phyloP scores from a whole-genome alignment of 2,888 invertebrate genomes.

The Eupithecia tripunctaria region DNA sequence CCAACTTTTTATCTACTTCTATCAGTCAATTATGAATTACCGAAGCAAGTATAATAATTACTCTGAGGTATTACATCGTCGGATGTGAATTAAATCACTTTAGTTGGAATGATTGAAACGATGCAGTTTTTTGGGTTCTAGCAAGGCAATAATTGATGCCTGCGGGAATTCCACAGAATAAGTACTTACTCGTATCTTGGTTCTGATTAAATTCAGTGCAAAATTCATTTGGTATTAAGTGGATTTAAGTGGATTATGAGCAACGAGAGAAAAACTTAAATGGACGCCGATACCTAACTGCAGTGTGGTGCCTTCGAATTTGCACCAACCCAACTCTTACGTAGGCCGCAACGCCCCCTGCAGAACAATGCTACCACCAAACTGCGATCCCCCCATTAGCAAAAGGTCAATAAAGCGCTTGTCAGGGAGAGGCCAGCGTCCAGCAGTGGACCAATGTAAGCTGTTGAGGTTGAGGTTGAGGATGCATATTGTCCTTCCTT shows the following conservation, averaged over 20 bases:
- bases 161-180: neutral
- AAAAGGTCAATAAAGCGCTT: too few relatives aligned
- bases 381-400: too few relatives aligned
- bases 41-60: constrained; percentile 1
- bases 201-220: neutral
- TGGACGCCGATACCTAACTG: neutral
- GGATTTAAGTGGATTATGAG: constrained; percentile 5
- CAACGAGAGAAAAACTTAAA: neutral
- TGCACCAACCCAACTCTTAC: too few relatives aligned
- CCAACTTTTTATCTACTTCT: constrained; percentile 14
- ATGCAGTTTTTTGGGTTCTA: neutral
- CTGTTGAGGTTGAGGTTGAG: too few relatives aligned
- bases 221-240: neutral
- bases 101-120: neutral
- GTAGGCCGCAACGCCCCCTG: too few relatives aligned
- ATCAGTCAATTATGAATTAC: constrained; percentile 11
- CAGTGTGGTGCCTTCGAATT: too few relatives aligned
- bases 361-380: too few relatives aligned
- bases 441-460: too few relatives aligned
- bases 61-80: constrained; percentile 15
- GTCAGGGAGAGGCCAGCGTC: too few relatives aligned
- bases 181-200: neutral
- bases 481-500: too few relatives aligned
- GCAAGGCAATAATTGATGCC: neutral
- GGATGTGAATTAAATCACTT: constrained; percentile 13